These are phyloP conservation scores for Lepeophtheirus nordmannii DNA, from an alignment of 2,888 invertebrate genomes.

Conservation along the genomic window DNA sequence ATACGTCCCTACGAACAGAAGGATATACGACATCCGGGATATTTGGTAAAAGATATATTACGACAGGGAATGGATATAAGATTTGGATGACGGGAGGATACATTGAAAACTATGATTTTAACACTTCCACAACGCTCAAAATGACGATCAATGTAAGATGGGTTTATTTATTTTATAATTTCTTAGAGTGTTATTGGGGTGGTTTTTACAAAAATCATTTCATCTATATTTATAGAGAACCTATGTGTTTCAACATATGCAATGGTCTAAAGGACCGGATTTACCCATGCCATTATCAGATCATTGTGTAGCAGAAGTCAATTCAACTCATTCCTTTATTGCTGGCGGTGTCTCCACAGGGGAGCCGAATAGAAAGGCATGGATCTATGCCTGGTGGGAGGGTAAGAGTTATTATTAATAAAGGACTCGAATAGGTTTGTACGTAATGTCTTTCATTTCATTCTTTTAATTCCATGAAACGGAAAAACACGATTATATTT, in stretches of 20 bases:
- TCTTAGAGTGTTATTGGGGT: no score
- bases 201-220: no score
- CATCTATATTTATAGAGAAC: not conserved
- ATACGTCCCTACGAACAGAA: not conserved
- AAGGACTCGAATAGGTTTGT: no score
- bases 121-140: slow-evolving; percentile 3
- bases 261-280: slow-evolving; percentile 3
- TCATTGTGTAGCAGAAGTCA: slow-evolving; percentile 1
- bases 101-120: not conserved
- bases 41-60: not conserved
- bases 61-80: not conserved
- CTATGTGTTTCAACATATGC: not conserved
- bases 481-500: no score
- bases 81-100: slow-evolving; percentile 1
- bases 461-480: no score
- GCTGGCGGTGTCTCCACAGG: not conserved
- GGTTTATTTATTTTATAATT: no score
- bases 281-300: not conserved
- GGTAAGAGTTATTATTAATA: not conserved
- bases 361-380: not conserved
- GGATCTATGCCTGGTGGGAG: slow-evolving; percentile 6
- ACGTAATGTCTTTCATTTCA: no score
- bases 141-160: slow-evolving; percentile 1
- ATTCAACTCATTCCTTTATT: slow-evolving; percentile 1
- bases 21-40: not conserved